Percentiles rank a stretch among this genome's conserved stretches.
These are phyloP conservation scores for Panopea generosa DNA, from an alignment of 2,888 invertebrate genomes.

Conservation along the genomic window DNA sequence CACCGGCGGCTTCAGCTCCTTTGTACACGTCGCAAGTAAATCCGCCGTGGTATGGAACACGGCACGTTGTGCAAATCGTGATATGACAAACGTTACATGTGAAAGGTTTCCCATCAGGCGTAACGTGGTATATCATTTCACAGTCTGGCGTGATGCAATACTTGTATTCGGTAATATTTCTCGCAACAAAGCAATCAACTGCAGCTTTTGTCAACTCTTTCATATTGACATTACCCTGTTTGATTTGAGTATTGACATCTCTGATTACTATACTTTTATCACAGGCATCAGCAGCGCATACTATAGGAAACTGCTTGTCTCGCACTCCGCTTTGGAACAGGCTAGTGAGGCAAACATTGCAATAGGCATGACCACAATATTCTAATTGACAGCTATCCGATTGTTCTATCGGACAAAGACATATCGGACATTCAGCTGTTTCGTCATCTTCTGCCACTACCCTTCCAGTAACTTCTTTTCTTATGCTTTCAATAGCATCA, in stretches of 20 bases:
- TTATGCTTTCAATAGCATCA: conserved; percentile 38
- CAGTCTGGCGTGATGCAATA: conserved; percentile 81
- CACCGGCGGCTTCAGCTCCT: conserved; percentile 32
- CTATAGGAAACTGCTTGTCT: conserved; percentile 71
- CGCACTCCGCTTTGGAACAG: conserved; percentile 63
- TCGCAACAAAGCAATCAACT: conserved; percentile 65
- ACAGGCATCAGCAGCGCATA: conserved; percentile 76
- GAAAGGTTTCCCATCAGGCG: conserved; percentile 58
- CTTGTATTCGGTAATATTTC: conserved; percentile 61
- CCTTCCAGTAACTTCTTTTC: background rate
- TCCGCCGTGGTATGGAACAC: conserved; percentile 74
- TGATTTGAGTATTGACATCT: conserved; percentile 60
- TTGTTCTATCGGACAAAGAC: conserved; percentile 73
- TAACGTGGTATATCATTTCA: conserved; percentile 73
- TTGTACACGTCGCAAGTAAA: conserved; percentile 73
- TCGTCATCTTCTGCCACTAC: background rate
- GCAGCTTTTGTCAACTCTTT: conserved; percentile 62
- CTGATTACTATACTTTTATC: conserved; percentile 64
- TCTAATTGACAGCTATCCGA: conserved; percentile 73
- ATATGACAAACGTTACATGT: conserved; percentile 67
- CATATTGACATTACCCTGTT: conserved; percentile 42
- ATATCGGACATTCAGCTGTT: conserved; percentile 75
- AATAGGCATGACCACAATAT: conserved; percentile 80
- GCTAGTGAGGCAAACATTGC: conserved; percentile 69
- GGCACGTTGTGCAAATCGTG: conserved; percentile 75